Evolutionary conservation across 2,113 vertebrate genomes (phyloP), one percentile per base, ranked within the genome.

Genomic region (Carlito syrichta): DNA sequence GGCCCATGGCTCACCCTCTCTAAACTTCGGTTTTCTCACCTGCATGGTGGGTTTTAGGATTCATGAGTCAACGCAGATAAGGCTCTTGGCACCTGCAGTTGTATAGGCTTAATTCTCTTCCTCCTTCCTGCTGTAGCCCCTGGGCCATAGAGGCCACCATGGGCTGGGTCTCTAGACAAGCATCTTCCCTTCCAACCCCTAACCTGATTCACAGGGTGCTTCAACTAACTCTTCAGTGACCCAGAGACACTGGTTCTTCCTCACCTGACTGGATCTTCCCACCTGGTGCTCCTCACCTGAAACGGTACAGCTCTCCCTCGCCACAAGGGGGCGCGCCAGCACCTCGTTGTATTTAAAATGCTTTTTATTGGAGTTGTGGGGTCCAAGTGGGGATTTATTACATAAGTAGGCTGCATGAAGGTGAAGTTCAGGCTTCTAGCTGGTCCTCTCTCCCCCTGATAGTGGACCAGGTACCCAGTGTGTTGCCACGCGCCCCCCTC

Each of bases 261-360:
- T 43, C 19, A 48, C 56, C 48, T 23, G 69, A 14, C 1, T 8
- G 16, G 6, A 3, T 40, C n/a, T n/a, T n/a, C n/a, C 25, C 81
- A 3, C 11, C 45, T 17, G 0, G 5, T 0, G 30, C 32, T 35
- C 38, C 79, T 58, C 35, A 11, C 35, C 35, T 12, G 45, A 68
- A 56, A 43, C n/a, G 10, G 48, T 3, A 3, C 6, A 1, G 56
- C 62, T 54, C 56, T 68, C 50, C 45, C 63, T 92, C 62, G 38
- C 95, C 95, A 85, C 81, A 60, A 96, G 95, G 91, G 85, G 96
- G 95, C 69, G 13, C 12, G 25, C 10, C 23, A 10, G 71, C 56
- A 11, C 38, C n/a, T n/a, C n/a, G n/a, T n/a, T n/a, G n/a, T n/a
- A n/a, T n/a, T n/a, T n/a, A n/a, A n/a, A n/a, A n/a, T n/a, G n/a